Evolutionary conservation across 1,140 invertebrate genomes (phyloP).

Genomic region (Drosophila murphyi): DNA sequence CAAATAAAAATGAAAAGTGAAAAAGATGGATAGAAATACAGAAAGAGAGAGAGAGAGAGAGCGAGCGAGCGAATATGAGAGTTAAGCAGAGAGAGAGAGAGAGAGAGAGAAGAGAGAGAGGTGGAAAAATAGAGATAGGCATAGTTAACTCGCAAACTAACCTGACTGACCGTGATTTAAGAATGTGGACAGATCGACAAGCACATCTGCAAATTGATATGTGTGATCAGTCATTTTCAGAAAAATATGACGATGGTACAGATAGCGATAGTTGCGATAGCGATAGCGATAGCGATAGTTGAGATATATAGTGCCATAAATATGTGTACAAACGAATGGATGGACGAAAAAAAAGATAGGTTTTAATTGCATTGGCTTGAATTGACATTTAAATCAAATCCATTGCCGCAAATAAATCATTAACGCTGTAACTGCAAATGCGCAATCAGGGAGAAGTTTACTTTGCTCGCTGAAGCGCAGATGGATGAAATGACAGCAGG

Average conservation of each 20-base stretch:
- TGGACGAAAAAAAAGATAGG: background rate
- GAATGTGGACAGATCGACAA: slow-evolving; percentile 83
- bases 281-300: slow-evolving; percentile 18
- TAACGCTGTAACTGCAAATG: slow-evolving; percentile 73
- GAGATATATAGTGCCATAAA: background rate
- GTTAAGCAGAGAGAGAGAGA: slow-evolving; percentile 27
- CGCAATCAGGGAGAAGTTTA: slow-evolving; percentile 68
- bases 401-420: slow-evolving; percentile 75
- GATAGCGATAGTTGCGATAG: slow-evolving; percentile 33
- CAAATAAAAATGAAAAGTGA: slow-evolving; percentile 40
- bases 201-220: slow-evolving; percentile 83
- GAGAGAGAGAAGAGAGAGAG: slow-evolving; percentile 23
- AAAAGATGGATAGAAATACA: slow-evolving; percentile 9
- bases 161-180: slow-evolving; percentile 85
- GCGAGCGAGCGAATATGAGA: slow-evolving; percentile 9
- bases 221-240: slow-evolving; percentile 64
- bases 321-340: no score
- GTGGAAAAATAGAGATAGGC: background rate
- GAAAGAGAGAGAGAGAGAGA: slow-evolving; percentile 12
- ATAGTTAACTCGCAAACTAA: slow-evolving; percentile 66
- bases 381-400: slow-evolving; percentile 73
- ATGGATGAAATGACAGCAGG: slow-evolving; percentile 18
- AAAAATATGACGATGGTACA: slow-evolving; percentile 49
- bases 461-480: slow-evolving; percentile 47
- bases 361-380: slow-evolving; percentile 2